phyloP scores from a whole-genome alignment of 2,113 vertebrate genomes.

The Alethe castanea region DNA sequence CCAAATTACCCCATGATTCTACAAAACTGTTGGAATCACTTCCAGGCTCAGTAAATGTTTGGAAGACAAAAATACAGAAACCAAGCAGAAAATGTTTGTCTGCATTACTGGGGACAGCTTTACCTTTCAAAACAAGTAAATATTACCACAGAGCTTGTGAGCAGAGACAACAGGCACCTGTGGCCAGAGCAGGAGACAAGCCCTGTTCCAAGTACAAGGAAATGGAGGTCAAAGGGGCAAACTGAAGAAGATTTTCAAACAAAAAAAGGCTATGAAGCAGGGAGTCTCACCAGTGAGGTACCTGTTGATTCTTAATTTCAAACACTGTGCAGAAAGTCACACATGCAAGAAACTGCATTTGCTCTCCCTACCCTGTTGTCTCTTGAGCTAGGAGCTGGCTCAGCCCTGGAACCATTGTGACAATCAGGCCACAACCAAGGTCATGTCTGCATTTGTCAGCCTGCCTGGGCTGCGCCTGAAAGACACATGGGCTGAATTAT shows the following conservation, averaged over 20 bases:
- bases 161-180: background rate
- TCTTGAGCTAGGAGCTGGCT: background rate
- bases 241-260: background rate
- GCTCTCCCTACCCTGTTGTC: background rate
- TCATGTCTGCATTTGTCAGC: accelerated
- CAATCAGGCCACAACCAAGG: background rate
- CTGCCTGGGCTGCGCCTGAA: background rate
- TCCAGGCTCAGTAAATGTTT: background rate
- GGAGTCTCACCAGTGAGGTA: background rate
- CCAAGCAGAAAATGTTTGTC: background rate
- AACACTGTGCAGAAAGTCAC: background rate
- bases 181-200: background rate
- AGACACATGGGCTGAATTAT: background rate
- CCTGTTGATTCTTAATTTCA: background rate
- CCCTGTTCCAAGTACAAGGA: background rate
- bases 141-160: background rate
- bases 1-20: background rate
- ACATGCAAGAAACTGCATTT: background rate
- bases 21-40: background rate
- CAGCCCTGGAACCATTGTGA: background rate
- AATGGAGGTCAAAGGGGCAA: background rate
- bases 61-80: background rate
- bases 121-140: background rate
- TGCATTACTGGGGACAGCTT: background rate
- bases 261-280: background rate